Conservation (phyloP, 2,113 vertebrate species). For the Actenoides lindsayi region DNA sequence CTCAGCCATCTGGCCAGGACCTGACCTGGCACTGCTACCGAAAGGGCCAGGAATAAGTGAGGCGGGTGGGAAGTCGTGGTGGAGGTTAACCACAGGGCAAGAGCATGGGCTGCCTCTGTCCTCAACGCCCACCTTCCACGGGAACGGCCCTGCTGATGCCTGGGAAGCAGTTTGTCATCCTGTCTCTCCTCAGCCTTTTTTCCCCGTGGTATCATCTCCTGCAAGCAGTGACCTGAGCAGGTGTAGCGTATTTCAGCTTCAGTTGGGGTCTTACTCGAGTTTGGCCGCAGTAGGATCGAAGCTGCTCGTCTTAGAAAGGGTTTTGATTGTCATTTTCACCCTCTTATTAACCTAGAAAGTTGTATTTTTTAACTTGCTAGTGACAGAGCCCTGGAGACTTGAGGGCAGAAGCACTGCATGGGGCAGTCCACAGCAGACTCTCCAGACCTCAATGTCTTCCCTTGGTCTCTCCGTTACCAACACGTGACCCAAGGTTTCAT, state of each 20-base stretch:
- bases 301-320: not conserved
- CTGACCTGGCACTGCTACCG: not conserved
- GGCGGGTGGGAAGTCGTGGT: not conserved
- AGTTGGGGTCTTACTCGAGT: not conserved
- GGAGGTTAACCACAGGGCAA: not conserved
- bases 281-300: not conserved
- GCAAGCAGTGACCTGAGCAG: not conserved
- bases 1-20: not conserved
- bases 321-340: not conserved
- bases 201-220: not conserved
- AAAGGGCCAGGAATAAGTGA: not conserved
- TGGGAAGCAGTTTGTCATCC: not conserved
- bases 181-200: not conserved
- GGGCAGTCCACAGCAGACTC: not conserved
- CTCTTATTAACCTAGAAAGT: not conserved
- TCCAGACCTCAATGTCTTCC: not conserved
- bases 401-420: not conserved
- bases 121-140: not conserved
- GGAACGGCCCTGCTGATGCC: not conserved
- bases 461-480: not conserved
- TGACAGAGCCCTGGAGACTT: not conserved
- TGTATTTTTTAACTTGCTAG: not conserved
- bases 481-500: not conserved
- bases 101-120: not conserved
- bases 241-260: not conserved